Base-by-base conservation (phyloP, 2,113 vertebrate species). In the Hippocampus guttulatus region DNA sequence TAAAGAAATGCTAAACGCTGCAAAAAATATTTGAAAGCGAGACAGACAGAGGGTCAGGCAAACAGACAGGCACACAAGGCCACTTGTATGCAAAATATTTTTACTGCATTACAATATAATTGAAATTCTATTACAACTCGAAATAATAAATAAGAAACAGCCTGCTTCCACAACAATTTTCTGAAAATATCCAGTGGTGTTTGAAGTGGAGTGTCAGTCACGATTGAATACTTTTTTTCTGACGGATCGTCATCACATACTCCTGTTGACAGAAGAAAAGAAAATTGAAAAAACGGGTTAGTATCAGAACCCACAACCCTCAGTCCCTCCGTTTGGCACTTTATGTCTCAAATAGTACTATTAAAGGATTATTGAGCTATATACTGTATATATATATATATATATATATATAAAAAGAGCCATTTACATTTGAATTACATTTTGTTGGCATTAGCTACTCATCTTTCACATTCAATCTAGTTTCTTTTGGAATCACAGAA, bases 11-110 rank as follows among this genome's bases (percentile, higher is more conserved):
- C 14, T 18, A 15, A 49, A 51, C 43, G 10, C 43, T 45, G 43
- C 10, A 45, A 45, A 45, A 14, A 45, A 3, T 14, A 14, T 12
- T 51, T 51, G 52, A 54, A 8, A 54, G 6, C 8, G 5, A 52
- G 7, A 52, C 6, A 21, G 18, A 21, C 2, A 21, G 47, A 51
- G 1, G 5, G 47, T 18, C 23, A 67, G 64, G 52, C 21, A 58
- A 14, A 27, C 8, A 15, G 55, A 58, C 23, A 27, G 25, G 27
- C 16, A 20, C 8, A 9, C 30, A 62, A 40, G 40, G 8, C 8
- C 64, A 65, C 64, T 27, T 65, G 43, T 90, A 87, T 81, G 89
- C 89, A 91, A 92, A 91, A 89, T 79, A 75, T 75, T 85, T 91
- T 88, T 76, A 84, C 72, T 84, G 61, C 75, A 82, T 55, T 68